phyloP scores from a whole-genome alignment of 2,797 vertebrate genomes.

The Darevskia mixta region DNA sequence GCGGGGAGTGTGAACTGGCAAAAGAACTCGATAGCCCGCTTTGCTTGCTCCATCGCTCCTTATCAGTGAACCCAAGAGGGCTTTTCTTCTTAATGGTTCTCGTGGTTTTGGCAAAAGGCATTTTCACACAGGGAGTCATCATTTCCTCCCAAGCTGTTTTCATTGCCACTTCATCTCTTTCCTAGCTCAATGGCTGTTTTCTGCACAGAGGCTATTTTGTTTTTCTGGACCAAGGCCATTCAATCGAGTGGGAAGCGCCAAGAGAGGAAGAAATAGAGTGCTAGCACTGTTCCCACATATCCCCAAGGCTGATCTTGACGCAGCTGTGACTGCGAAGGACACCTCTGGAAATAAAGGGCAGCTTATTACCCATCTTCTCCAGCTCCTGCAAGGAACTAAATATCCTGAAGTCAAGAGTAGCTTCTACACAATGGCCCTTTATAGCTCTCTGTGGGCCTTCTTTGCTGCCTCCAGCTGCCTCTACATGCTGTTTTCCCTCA shows the following conservation, averaged over 20 bases:
- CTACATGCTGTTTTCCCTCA: constrained; percentile 69
- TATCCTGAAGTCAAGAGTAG: constrained; percentile 63
- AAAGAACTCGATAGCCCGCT: neutral
- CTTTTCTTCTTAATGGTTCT: constrained; percentile 5
- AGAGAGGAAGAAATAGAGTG: constrained; percentile 59
- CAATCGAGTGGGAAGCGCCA: constrained; percentile 51
- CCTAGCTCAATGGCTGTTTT: constrained; percentile 50
- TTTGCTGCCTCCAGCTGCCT: constrained; percentile 77
- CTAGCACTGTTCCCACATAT: constrained; percentile 53
- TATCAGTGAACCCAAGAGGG: neutral
- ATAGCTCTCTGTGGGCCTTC: constrained; percentile 69
- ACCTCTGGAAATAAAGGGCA: constrained; percentile 74
- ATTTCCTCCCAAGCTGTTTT: constrained; percentile 66
- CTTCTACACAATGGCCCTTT: constrained; percentile 77
- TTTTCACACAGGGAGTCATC: constrained; percentile 59
- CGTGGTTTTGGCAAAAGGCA: constrained; percentile 34
- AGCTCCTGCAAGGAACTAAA: constrained; percentile 71
- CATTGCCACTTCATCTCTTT: constrained; percentile 61
- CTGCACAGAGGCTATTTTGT: constrained; percentile 56
- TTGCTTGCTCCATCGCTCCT: neutral
- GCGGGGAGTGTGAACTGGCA: neutral
- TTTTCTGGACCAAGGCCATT: constrained; percentile 58
- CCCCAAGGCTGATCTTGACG: constrained; percentile 70
- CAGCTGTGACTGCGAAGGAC: constrained; percentile 71
- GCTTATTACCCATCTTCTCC: constrained; percentile 71